Conservation (phyloP, 2,797 vertebrate species). For the Pantherophis alleghaniensis region DNA sequence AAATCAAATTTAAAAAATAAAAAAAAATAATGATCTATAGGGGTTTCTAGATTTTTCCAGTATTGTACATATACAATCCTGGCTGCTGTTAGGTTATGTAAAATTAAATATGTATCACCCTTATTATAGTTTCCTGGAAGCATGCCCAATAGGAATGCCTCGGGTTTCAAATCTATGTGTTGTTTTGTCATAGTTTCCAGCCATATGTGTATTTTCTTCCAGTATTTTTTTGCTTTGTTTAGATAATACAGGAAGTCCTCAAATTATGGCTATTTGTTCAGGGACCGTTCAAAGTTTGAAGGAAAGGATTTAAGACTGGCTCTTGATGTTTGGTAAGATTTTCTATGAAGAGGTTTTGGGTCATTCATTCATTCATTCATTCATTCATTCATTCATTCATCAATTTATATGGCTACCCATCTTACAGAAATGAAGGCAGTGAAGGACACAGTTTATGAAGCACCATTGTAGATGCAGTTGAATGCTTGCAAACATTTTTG, state of each 20-base stretch:
- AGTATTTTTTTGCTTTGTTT: neutral
- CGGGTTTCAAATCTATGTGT: no score
- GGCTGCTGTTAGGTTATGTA: no score
- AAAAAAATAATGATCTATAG: no score
- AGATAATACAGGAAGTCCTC: neutral
- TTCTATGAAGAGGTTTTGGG: neutral
- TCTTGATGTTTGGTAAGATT: neutral
- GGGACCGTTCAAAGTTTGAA: neutral
- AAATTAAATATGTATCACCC: no score
- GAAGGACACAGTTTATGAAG: neutral
- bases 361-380: neutral
- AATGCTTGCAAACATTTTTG: conserved; percentile 49
- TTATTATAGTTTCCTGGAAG: no score
- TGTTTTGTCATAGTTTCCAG: no score
- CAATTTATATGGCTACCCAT: neutral
- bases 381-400: no score
- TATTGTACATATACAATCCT: no score
- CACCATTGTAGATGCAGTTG: conserved; percentile 1
- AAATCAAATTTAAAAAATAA: no score
- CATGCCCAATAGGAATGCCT: no score
- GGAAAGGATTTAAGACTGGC: neutral
- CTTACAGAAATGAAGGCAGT: neutral
- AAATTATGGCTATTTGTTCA: neutral
- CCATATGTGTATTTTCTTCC: no score
- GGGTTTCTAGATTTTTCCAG: no score